These are phyloP conservation scores for Melitaea athalia DNA, from an alignment of 2,888 invertebrate species.

Conservation along the genomic window DNA sequence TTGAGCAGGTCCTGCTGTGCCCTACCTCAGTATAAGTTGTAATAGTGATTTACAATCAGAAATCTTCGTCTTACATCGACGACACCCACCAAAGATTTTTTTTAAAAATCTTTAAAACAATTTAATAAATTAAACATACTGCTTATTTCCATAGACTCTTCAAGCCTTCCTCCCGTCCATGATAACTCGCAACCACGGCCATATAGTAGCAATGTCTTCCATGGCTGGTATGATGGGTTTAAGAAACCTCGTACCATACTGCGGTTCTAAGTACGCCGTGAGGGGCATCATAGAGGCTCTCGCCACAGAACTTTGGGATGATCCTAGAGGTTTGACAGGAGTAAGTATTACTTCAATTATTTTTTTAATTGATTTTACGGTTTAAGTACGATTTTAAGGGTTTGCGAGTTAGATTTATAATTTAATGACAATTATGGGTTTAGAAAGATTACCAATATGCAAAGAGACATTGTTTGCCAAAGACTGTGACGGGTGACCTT, in stretches of 20 bases:
- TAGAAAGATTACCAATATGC: too few species aligned
- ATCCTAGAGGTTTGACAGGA: conserved; percentile 62
- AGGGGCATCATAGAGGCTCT: conserved; percentile 92
- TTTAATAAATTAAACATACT: not conserved
- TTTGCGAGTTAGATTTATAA: too few species aligned
- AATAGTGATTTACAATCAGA: too few species aligned
- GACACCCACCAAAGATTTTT: too few species aligned
- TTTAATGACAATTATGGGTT: too few species aligned
- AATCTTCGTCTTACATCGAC: too few species aligned
- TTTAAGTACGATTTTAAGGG: not conserved
- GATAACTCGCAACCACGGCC: conserved; percentile 87
- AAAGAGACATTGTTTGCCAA: too few species aligned
- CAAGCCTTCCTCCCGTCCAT: conserved; percentile 89
- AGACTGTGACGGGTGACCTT: too few species aligned
- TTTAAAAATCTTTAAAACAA: too few species aligned
- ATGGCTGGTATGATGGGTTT: conserved; percentile 88
- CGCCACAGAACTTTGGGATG: conserved; percentile 86
- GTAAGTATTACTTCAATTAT: conserved; percentile 15
- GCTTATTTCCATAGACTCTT: conserved; percentile 77
- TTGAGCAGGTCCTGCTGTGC: too few species aligned
- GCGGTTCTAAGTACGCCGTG: conserved; percentile 91
- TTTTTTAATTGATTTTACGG: not conserved
- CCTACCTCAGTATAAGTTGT: too few species aligned
- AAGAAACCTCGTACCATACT: conserved; percentile 89
- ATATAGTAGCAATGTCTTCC: conserved; percentile 88